Evolutionary conservation across 37 sponge, comb jelly and placozoan species (phyloP).

Genomic region (Eunapius fragilis): DNA sequence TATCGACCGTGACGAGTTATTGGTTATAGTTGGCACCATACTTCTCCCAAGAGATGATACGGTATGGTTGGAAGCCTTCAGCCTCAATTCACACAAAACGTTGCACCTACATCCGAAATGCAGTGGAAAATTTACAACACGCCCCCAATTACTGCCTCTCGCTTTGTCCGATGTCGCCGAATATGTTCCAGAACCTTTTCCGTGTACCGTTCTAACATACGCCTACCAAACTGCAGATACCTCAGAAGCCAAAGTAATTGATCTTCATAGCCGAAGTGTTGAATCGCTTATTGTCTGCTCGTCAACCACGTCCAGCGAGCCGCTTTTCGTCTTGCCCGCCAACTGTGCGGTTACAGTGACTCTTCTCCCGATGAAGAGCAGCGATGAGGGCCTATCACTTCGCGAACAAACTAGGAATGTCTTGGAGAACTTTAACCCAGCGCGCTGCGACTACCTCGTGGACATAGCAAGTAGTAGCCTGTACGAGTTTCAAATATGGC

Average conservation of each 20-base stretch:
- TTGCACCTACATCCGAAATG: not conserved
- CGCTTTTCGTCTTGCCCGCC: not conserved
- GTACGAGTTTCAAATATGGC: not conserved
- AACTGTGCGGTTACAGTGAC: not conserved
- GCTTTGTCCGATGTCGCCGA: not conserved
- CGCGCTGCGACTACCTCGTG: not conserved
- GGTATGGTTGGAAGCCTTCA: not conserved
- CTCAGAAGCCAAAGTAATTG: not conserved
- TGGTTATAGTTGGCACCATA: not conserved
- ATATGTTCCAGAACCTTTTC: not conserved
- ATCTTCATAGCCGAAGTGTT: not conserved
- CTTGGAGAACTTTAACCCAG: not conserved
- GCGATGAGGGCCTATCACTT: not conserved
- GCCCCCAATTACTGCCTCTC: not conserved
- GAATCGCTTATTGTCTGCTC: not conserved
- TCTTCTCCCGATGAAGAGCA: not conserved
- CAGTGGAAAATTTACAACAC: not conserved
- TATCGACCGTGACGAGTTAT: not conserved
- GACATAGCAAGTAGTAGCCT: not conserved
- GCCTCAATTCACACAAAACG: not conserved
- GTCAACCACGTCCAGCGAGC: not conserved
- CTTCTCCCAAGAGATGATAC: not conserved
- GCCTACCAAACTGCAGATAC: not conserved
- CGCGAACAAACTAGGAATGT: not conserved
- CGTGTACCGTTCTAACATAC: not conserved